phyloP scores from a whole-genome alignment of 2,797 vertebrate genomes.

The Thalassophryne amazonica region DNA sequence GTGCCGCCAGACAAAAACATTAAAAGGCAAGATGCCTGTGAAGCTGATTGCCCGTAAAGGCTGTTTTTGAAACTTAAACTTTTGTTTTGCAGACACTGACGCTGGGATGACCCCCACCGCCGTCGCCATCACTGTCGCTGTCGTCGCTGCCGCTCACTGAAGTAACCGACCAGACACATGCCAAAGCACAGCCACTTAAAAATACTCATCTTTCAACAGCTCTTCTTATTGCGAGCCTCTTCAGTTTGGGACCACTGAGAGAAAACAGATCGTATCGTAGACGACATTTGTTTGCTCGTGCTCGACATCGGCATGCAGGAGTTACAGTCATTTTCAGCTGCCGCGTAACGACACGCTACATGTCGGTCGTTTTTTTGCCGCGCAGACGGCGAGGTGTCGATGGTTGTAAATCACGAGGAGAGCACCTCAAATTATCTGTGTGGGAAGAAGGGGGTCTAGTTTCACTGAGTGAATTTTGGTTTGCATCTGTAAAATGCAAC shows the following conservation, averaged over 20 bases:
- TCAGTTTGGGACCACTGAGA: conserved; percentile 15
- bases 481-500: conserved; percentile 19
- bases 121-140: conserved; percentile 5
- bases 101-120: conserved; percentile 21
- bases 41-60: conserved; percentile 57
- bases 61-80: conserved; percentile 64
- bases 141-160: conserved; percentile 3
- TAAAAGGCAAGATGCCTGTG: conserved; percentile 45
- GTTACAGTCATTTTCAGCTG: conserved; percentile 39
- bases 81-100: conserved; percentile 46
- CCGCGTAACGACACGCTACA: conserved; percentile 32
- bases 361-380: conserved; percentile 18
- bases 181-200: conserved; percentile 31
- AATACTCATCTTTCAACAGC: conserved; percentile 40
- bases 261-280: conserved; percentile 52
- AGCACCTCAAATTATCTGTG: conserved; percentile 59
- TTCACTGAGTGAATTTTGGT: conserved; percentile 36
- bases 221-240: conserved; percentile 23
- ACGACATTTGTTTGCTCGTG: conserved; percentile 53
- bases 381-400: conserved; percentile 50
- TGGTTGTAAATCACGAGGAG: conserved; percentile 58
- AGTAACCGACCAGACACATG: conserved; percentile 35
- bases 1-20: conserved; percentile 62
- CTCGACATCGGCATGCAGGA: conserved; percentile 44
- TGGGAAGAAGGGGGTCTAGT: conserved; percentile 13